Evolutionary conservation across 2,797 vertebrate species (phyloP).

Genomic region (Holocentrus rufus): DNA sequence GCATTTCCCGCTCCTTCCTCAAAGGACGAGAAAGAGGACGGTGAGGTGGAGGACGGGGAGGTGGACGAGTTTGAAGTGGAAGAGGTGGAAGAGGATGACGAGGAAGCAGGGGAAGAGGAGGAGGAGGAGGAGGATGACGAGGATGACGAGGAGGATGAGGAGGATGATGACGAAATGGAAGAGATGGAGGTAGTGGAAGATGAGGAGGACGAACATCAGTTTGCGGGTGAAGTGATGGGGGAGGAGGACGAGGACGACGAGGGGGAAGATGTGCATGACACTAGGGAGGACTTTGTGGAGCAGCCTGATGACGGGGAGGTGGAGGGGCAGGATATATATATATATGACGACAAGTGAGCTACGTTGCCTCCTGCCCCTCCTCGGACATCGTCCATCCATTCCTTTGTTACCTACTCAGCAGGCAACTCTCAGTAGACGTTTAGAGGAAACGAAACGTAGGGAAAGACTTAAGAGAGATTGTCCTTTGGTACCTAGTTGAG

Average conservation of each 20-base stretch:
- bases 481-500: slow-evolving; percentile 73
- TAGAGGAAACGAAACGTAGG: slow-evolving; percentile 35
- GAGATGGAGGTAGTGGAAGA: slow-evolving; percentile 53
- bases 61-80: slow-evolving; percentile 74
- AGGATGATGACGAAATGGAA: slow-evolving; percentile 66
- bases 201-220: slow-evolving; percentile 42
- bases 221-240: slow-evolving; percentile 18
- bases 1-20: slow-evolving; percentile 51
- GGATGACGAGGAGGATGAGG: slow-evolving; percentile 58
- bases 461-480: slow-evolving; percentile 49
- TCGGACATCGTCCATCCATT: slow-evolving; percentile 33
- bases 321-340: slow-evolving; percentile 67
- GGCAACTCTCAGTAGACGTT: slow-evolving; percentile 38
- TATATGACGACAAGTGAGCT: slow-evolving; percentile 69
- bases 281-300: slow-evolving; percentile 65
- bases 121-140: slow-evolving; percentile 43
- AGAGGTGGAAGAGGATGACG: slow-evolving; percentile 54
- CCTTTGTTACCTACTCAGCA: slow-evolving; percentile 33
- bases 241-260: slow-evolving; percentile 40
- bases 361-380: slow-evolving; percentile 2
- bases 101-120: slow-evolving; percentile 38
- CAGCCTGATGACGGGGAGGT: slow-evolving; percentile 69
- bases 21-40: slow-evolving; percentile 66
- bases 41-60: slow-evolving; percentile 76
- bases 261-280: slow-evolving; percentile 55